phyloP scores from a whole-genome alignment of 2,113 vertebrate species.

The Crotophaga sulcirostris region DNA sequence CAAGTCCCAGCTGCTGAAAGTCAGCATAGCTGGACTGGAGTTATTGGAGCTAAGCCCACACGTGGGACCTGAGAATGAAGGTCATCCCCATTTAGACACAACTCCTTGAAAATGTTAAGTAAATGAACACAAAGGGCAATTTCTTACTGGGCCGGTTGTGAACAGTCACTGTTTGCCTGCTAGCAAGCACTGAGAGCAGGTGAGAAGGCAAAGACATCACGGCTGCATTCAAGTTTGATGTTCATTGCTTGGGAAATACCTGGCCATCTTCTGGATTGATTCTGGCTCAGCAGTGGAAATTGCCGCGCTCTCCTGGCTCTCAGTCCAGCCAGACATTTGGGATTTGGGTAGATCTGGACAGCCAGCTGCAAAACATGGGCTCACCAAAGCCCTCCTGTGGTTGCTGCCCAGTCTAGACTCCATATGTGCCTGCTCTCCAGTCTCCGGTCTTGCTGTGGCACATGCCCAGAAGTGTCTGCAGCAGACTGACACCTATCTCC shows the following conservation, averaged over 20 bases:
- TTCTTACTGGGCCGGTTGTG: background rate
- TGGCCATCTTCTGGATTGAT: background rate
- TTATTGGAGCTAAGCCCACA: background rate
- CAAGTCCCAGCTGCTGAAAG: slow-evolving; percentile 28
- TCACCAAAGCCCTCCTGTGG: background rate
- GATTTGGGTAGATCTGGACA: background rate
- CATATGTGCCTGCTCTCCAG: fast-evolving
- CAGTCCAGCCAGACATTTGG: background rate
- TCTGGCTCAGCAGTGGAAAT: background rate
- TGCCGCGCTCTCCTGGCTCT: background rate
- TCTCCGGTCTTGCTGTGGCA: background rate
- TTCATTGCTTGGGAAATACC: background rate
- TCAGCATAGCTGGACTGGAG: background rate
- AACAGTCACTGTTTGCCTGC: background rate
- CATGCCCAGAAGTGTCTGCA: background rate
- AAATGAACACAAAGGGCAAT: background rate
- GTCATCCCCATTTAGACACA: background rate
- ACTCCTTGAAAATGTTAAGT: slow-evolving; percentile 15
- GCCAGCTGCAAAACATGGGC: background rate
- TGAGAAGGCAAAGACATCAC: background rate
- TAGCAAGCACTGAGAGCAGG: background rate
- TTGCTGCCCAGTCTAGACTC: background rate
- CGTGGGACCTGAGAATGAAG: slow-evolving; percentile 15
- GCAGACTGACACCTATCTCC: background rate
- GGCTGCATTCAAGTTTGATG: background rate